Conservation (phyloP, 2,797 vertebrate genomes). For the Acestrorhynchus altus region DNA sequence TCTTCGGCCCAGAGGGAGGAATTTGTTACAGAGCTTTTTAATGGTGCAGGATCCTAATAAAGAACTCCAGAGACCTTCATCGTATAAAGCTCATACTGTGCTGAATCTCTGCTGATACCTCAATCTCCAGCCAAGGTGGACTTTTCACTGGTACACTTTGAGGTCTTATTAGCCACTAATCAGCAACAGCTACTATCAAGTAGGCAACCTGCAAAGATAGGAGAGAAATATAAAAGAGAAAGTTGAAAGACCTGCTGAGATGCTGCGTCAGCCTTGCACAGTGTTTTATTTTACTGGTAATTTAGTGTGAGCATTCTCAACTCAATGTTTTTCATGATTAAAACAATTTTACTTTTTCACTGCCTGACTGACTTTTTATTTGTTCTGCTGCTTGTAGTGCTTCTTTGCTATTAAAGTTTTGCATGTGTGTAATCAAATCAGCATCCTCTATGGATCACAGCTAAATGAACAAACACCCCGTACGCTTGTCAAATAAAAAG, state of each 20-base stretch:
- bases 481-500: neutral
- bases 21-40: conserved; percentile 7
- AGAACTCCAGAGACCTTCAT: conserved; percentile 27
- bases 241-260: neutral
- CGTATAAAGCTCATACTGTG: neutral
- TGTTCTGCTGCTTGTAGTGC: conserved; percentile 55
- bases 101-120: conserved; percentile 23
- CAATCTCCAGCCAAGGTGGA: conserved; percentile 24
- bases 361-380: conserved; percentile 56
- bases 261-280: neutral
- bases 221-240: neutral
- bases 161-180: conserved; percentile 15
- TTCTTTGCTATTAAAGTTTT: conserved; percentile 35
- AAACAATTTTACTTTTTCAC: conserved; percentile 51
- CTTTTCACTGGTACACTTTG: neutral
- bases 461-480: conserved; percentile 39
- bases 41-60: conserved; percentile 40
- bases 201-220: neutral
- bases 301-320: conserved; percentile 3
- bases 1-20: neutral
- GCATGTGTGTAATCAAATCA: conserved; percentile 62
- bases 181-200: no score
- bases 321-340: conserved; percentile 10
- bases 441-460: conserved; percentile 53
- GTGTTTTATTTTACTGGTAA: neutral